phyloP scores from a whole-genome alignment of 2,888 invertebrate species.

The Ferrisia virgata region DNA sequence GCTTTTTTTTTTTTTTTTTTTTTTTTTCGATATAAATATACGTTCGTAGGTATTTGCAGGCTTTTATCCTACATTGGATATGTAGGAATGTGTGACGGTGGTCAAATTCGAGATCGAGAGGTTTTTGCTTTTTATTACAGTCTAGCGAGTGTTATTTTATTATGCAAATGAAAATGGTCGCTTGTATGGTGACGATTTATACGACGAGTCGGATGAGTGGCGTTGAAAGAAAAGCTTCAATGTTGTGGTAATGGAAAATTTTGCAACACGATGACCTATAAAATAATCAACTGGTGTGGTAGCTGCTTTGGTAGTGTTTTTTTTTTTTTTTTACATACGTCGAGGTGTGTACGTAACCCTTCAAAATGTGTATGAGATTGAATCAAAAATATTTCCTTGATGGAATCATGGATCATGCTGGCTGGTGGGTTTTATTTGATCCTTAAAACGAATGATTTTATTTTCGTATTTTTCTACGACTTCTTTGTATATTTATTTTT shows the following conservation, averaged over 20 bases:
- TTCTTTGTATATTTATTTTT: too few species aligned
- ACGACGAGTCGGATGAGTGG: background rate
- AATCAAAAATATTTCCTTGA: too few species aligned
- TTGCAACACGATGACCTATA: background rate
- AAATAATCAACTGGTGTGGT: background rate
- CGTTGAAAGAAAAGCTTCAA: background rate
- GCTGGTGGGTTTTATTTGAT: too few species aligned
- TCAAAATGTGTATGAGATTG: too few species aligned
- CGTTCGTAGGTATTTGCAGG: too few species aligned
- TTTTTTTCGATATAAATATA: too few species aligned
- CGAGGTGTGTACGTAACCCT: background rate
- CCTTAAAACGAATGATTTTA: too few species aligned
- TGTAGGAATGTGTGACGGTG: background rate
- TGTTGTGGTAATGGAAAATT: background rate
- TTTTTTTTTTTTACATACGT: background rate
- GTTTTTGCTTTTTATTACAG: background rate
- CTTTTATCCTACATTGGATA: background rate
- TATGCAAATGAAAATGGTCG: background rate
- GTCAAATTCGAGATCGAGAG: background rate
- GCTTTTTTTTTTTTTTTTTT: background rate
- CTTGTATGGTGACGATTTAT: background rate
- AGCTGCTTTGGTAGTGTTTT: too few species aligned
- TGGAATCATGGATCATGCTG: too few species aligned
- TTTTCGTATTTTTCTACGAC: too few species aligned
- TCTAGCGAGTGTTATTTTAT: background rate